Base-by-base conservation (phyloP, 2,797 vertebrate genomes). In the Phoebastria nigripes region DNA sequence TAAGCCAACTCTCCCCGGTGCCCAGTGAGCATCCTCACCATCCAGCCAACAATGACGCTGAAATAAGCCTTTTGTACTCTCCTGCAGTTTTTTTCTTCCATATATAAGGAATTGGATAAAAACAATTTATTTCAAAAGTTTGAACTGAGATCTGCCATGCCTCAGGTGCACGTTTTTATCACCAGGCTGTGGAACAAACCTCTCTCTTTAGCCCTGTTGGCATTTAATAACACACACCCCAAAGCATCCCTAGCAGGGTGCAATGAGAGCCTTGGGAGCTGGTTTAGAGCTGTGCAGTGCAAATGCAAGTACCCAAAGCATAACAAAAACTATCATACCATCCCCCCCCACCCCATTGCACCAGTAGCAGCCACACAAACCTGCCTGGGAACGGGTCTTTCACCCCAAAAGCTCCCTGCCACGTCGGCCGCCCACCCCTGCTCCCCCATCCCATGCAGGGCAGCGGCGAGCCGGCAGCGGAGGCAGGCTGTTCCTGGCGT, bases 301-400 rank as follows among this genome's bases (percentile, higher is more conserved):
- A 49, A 83, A 41, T 1, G 2, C 55, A 49, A 83, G 37, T 1
- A 2, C 33, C 9, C 6, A 33, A 86, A 90, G 20, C 33, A 5
- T 11, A 29, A 10, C 12, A 46, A 54, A 47, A 80, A 21, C 12
- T 2, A 18, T 5, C 69, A 3, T 0, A 9, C 16, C 28, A 5
- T 8, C 8, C 9, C 49, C 39, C 25, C 26, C 8, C 0, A 0
- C 7, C 44, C 33, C 24, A 6, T 1, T 7, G 17, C 54, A 25
- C 54, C 11, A 1, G 18, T 41, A 56, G 35, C 78, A 67, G 28
- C 47, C 15, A 1, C 39, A 24, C 21, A 39, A 33, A 18, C n/a
- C 29, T 4, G 1, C 49, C 37, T 8, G 0, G 55, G 19, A 55
- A 18, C 0, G 1, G 3, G 12, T 4, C 16, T 81, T 89, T 71